Conservation (phyloP, 2,797 vertebrate species). For the Enteromius viviparus region DNA sequence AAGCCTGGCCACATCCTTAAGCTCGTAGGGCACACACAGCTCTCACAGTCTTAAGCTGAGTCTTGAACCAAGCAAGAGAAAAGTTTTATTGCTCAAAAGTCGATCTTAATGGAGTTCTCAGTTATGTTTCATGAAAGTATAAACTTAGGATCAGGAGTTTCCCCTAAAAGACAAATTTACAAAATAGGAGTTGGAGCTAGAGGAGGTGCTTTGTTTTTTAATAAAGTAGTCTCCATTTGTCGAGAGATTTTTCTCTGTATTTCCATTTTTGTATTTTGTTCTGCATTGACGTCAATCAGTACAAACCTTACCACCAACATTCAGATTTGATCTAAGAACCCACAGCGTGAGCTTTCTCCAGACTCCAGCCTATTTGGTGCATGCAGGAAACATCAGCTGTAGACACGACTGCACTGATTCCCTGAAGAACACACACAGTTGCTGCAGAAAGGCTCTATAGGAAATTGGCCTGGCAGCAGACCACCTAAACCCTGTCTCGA, state of each 20-base stretch:
- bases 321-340: conserved; percentile 49
- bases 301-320: conserved; percentile 28
- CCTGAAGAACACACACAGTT: conserved; percentile 32
- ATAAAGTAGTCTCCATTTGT: neutral
- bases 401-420: conserved; percentile 31
- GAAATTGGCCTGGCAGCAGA: conserved; percentile 46
- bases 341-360: conserved; percentile 34
- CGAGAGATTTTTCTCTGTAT: neutral
- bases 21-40: conserved; percentile 40
- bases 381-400: conserved; percentile 42
- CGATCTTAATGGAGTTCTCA: neutral
- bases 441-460: conserved; percentile 24
- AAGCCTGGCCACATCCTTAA: conserved; percentile 45
- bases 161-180: neutral
- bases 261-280: neutral
- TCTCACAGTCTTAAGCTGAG: conserved; percentile 20
- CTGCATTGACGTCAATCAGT: neutral
- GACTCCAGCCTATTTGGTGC: conserved; percentile 43
- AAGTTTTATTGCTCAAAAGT: neutral
- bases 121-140: neutral
- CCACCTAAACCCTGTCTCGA: conserved; percentile 18
- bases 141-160: neutral
- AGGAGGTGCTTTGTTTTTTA: no score
- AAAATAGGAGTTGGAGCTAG: no score
- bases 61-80: conserved; percentile 3